Conservation (phyloP, 2,888 invertebrate genomes). For the Arge pagana region DNA sequence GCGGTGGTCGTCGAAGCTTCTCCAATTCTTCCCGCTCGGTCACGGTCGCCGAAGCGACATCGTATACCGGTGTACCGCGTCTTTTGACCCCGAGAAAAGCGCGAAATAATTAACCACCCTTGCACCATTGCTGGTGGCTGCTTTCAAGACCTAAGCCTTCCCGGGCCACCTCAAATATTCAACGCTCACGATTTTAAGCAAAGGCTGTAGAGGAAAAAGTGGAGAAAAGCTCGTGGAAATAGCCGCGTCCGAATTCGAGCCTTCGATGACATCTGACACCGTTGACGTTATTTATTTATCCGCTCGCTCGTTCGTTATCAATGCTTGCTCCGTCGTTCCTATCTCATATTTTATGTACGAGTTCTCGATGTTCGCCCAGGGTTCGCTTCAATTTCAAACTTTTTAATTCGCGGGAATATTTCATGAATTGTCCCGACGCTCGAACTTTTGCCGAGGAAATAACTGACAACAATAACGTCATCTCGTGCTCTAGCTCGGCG, state of each 20-base stretch:
- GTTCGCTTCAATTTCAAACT: conserved; percentile 4
- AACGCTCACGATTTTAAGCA: conserved; percentile 37
- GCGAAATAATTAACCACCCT: conserved; percentile 54
- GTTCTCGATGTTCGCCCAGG: conserved; percentile 1
- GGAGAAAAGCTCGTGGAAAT: not conserved
- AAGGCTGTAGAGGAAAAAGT: not conserved
- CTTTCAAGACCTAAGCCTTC: conserved; percentile 41
- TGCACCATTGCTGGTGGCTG: conserved; percentile 27
- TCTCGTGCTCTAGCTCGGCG: too few relatives aligned
- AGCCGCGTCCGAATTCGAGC: not conserved
- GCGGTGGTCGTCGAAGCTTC: conserved; percentile 4
- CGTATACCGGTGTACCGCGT: conserved; percentile 24
- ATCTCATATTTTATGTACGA: not conserved
- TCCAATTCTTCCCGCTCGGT: not conserved
- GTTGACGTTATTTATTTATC: too few relatives aligned
- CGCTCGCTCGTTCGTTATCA: too few relatives aligned
- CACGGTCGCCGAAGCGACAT: conserved; percentile 5
- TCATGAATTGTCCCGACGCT: not conserved
- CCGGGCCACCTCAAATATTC: conserved; percentile 43
- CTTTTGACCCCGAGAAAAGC: conserved; percentile 42
- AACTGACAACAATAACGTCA: too few relatives aligned
- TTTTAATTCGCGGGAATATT: conserved; percentile 13
- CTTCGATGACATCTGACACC: too few relatives aligned
- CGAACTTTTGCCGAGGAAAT: not conserved
- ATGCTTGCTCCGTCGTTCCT: not conserved